Base-by-base conservation (phyloP, 2,888 invertebrate species). In the Notodonta ziczac region DNA sequence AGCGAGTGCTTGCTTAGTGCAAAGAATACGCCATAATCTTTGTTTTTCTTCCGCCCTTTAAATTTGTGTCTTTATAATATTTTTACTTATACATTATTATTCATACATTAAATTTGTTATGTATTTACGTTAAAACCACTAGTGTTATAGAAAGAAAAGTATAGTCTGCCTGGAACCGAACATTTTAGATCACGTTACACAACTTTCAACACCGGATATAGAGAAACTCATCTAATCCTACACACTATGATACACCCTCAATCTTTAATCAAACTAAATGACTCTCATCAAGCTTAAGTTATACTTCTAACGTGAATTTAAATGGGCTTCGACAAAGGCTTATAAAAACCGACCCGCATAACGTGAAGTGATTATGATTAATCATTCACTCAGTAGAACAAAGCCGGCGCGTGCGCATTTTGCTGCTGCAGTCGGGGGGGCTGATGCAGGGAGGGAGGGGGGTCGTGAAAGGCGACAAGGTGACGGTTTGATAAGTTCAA, bases 381-480 rank as follows among this genome's bases (percentile, higher is more conserved):
- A 65, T 71, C 56, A 61, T 16, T 55, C 8, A 50, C 62, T 48
- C 52, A n/a, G 35, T 53, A 63, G 60, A 73, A 73, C 69, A 73
- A 73, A 66, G 57, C 59, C 40, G 60, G 61, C 64, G 70, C 66
- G 70, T 68, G 72, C 63, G 67, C 72, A 53, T 0, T 48, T 8
- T 10, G 14, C 50, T 9, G 32, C 32, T 16, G 14, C 50, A 52
- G 32, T n/a, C 32, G 13, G 52, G 12, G 24, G 12, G 24, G 14
- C 14, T 14, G 52, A 13, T 1, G 13, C 4, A 5, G 3, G 12
- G 10, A 2, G 5, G 12, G 1, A 8, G 40, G 32, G 12, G 46
- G 16, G 57, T 54, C 52, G 53, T 12, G 55, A 58, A 62, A 65
- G 67, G 69, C 61, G 65, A 56, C 70, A 55, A 67, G 62, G 59